phyloP scores from a whole-genome alignment of 1,140 invertebrate species.

The Helicorthomorpha holstii region DNA sequence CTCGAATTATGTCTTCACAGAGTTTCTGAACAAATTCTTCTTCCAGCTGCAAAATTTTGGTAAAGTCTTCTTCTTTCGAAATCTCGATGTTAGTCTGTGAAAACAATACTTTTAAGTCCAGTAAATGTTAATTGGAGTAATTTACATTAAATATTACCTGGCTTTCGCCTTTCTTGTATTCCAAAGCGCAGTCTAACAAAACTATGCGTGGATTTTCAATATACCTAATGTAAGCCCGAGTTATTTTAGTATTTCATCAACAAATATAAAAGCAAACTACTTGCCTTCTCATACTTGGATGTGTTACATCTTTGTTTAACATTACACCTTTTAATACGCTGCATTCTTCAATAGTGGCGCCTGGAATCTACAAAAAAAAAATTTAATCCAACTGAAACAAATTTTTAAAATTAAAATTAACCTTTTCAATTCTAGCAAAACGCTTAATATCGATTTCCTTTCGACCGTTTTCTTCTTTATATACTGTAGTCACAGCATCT shows the following conservation, averaged over 20 bases:
- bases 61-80: conserved; percentile 86
- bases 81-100: conserved; percentile 89
- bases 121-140: neutral
- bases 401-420: conserved; percentile 12
- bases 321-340: conserved; percentile 88
- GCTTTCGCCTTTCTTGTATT: conserved; percentile 99
- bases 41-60: conserved; percentile 77
- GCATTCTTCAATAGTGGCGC: conserved; percentile 88
- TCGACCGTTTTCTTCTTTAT: conserved; percentile 69
- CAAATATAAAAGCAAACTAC: neutral
- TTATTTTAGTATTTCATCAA: neutral
- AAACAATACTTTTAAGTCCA: neutral
- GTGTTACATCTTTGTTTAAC: conserved; percentile 97
- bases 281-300: conserved; percentile 78
- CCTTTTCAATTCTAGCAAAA: conserved; percentile 94
- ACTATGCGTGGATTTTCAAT: conserved; percentile 95
- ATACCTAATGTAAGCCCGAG: conserved; percentile 29
- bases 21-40: conserved; percentile 87
- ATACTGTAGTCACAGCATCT: conserved; percentile 83
- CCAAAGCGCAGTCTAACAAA: conserved; percentile 84
- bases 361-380: conserved; percentile 51
- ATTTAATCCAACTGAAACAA: neutral
- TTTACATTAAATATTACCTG: conserved; percentile 25
- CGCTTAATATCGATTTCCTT: conserved; percentile 96
- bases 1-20: conserved; percentile 80